Conservation (phyloP, 2,113 vertebrate genomes). For the Dermatemys mawii region DNA sequence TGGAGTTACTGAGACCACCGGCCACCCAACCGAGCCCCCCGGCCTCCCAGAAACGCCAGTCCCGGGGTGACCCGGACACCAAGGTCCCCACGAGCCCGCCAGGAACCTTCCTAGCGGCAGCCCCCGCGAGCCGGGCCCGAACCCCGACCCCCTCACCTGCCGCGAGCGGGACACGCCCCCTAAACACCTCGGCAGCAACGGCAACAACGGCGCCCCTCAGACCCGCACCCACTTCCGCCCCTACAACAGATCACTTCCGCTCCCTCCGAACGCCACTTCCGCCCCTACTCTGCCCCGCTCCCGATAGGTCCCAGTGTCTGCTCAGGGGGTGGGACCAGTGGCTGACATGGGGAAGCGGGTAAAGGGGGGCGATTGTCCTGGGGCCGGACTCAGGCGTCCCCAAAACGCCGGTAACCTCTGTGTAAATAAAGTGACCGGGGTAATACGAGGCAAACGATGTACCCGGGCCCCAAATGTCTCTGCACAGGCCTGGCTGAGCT, state of each 20-base stretch:
- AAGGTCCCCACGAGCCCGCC: not conserved
- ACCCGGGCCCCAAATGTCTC: not conserved
- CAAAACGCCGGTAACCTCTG: no score
- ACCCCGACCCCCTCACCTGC: not conserved
- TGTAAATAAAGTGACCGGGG: not conserved
- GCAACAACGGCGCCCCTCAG: not conserved
- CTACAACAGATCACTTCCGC: not conserved
- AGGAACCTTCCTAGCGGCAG: not conserved
- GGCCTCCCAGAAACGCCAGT: no score
- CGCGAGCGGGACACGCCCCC: not conserved
- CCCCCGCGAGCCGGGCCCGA: not conserved
- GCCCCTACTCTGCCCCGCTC: fast-evolving
- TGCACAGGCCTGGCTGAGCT: no score
- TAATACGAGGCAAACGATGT: not conserved
- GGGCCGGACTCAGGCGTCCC: no score
- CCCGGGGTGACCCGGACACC: not conserved
- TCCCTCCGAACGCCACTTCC: fast-evolving
- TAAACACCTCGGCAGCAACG: not conserved
- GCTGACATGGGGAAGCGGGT: fast-evolving
- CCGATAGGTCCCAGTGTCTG: fast-evolving
- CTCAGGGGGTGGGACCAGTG: not conserved
- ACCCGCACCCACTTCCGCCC: not conserved
- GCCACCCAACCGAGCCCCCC: no score
- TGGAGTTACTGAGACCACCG: fast-evolving
- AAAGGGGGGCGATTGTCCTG: not conserved